Evolutionary conservation across 2,113 vertebrate species (phyloP).

Genomic region (Morone chrysops): DNA sequence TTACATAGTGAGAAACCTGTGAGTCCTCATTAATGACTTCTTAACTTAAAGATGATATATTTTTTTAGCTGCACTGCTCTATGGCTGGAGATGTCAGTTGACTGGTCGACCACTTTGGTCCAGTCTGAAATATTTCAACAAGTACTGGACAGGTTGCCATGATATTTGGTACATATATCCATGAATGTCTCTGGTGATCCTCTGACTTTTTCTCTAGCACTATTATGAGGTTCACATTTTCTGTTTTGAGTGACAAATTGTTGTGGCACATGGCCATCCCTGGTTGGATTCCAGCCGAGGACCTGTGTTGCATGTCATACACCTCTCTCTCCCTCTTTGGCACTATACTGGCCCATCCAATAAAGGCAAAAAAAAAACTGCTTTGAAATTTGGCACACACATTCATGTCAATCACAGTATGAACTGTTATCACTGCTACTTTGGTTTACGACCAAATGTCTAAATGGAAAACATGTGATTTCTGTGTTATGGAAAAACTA

Average conservation of each 20-base stretch:
- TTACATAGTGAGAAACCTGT: not conserved
- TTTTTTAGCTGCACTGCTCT: not conserved
- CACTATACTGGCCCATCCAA: not conserved
- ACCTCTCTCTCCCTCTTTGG: not conserved
- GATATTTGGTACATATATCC: no score
- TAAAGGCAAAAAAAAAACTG: not conserved
- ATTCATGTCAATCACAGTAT: not conserved
- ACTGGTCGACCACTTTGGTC: not conserved
- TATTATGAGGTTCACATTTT: not conserved
- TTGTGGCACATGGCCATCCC: not conserved
- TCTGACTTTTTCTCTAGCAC: not conserved
- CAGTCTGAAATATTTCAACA: not conserved
- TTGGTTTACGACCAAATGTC: not conserved
- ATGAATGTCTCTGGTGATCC: not conserved
- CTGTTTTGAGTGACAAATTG: not conserved
- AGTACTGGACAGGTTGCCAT: no score
- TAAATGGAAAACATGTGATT: not conserved
- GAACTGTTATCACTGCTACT: not conserved
- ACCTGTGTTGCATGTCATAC: no score
- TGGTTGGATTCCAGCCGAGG: no score
- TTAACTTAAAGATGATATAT: not conserved
- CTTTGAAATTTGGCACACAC: not conserved
- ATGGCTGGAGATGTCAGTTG: not conserved
- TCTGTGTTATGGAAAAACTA: not conserved
- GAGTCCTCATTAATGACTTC: not conserved